Base-by-base conservation (phyloP, 2,888 invertebrate species). In the Drosophila imparisetae region DNA sequence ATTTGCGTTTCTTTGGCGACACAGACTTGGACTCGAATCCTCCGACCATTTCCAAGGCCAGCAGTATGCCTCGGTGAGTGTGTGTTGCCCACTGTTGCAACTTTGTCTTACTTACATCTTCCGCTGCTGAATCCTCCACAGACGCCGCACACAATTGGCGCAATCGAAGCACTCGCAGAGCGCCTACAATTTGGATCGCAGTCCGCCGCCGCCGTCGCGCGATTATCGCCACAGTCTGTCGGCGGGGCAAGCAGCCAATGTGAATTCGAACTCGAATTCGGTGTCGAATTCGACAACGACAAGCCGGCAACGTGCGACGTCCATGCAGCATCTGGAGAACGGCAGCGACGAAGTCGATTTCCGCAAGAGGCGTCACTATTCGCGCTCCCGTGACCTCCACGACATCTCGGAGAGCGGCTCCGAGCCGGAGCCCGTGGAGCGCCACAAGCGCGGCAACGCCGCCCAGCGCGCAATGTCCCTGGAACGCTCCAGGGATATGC, bases 1-100 rank as follows among this genome's bases (percentile, higher is more conserved):
- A 95, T 93, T 94, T 97, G 15, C 95, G 97, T 58, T 97, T 97
- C 94, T 97, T 97, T 92, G 97, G 97, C 27, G 97, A 97, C 92
- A 97, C 97, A 13, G 97, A 97, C 91, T 94, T 94, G 71, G 97
- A 97, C 86, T 96, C 96, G 15, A 95, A 95, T 90, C 94, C 94
- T 32, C 94, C 94, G 21, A 95, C 95, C 75, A 88, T 94, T 76
- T 93, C 85, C 90, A 94, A 84, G 92, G 86, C 86, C 58, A 87
- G 82, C 80, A 90, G 86, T 29, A 91, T 89, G 63, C 87, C 88
- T 21, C 91, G 91, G 93, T 93, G 8, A 79, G 82, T 30, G 34
- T 15, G 8, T 45, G 45, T 15, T 45, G 15, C 4, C 15, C 45
- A 24, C 24, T 1, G 21, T 15, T 45, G 15, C 45, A 45, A 15